These are phyloP conservation scores for Epiblema foenella DNA, from an alignment of 2,888 invertebrate species.

Conservation along the genomic window DNA sequence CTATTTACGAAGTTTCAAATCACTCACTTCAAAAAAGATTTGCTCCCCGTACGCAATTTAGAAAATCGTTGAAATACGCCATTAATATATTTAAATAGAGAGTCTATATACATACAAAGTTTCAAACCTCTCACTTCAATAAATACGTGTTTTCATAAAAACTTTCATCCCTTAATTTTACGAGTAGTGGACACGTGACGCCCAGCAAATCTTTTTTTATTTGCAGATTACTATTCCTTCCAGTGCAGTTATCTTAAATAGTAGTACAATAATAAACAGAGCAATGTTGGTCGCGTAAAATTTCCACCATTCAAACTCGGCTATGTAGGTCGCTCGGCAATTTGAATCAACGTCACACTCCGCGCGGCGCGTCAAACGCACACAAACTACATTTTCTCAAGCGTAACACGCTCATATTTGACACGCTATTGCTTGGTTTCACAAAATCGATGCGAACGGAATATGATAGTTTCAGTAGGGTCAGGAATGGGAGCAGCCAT, in stretches of 20 bases:
- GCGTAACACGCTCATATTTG: slow-evolving; percentile 33
- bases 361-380: slow-evolving; percentile 37
- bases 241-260: neutral
- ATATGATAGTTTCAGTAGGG: slow-evolving; percentile 9
- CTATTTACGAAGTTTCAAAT: too few relatives aligned
- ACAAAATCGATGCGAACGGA: slow-evolving; percentile 7
- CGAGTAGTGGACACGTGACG: too few relatives aligned
- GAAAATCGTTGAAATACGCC: too few relatives aligned
- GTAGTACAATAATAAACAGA: neutral
- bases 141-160: too few relatives aligned
- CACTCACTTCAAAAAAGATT: too few relatives aligned
- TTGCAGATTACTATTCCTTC: neutral
- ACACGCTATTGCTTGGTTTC: slow-evolving; percentile 20
- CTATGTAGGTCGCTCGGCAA: slow-evolving; percentile 38
- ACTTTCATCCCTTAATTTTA: too few relatives aligned
- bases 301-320: neutral
- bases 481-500: slow-evolving; percentile 6
- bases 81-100: too few relatives aligned
- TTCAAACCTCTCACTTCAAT: too few relatives aligned
- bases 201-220: neutral
- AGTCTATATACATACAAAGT: too few relatives aligned
- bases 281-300: slow-evolving; percentile 13
- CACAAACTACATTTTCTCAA: slow-evolving; percentile 43
- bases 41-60: too few relatives aligned
- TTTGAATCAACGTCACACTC: slow-evolving; percentile 44